Conservation (phyloP, 2,888 invertebrate genomes). For the Eucera pruinosa region DNA sequence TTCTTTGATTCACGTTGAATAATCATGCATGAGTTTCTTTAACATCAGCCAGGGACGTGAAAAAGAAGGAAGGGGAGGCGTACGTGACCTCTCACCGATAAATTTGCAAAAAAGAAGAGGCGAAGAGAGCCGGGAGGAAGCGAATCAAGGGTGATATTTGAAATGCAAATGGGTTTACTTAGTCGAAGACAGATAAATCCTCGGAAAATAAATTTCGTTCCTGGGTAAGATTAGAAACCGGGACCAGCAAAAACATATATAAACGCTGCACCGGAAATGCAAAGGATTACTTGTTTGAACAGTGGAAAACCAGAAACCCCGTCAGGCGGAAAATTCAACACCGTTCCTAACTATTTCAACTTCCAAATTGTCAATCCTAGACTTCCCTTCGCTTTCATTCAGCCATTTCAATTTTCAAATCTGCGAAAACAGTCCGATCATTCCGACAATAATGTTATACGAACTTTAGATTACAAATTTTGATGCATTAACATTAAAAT, state of each 20-base stretch:
- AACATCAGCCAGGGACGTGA: no score
- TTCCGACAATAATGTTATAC: no score
- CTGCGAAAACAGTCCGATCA: no score
- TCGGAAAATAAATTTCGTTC: constrained; percentile 48
- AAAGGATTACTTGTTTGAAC: constrained; percentile 39
- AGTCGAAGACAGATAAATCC: constrained; percentile 51
- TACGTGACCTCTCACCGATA: constrained; percentile 51
- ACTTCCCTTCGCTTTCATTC: not conserved
- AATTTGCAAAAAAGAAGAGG: constrained; percentile 39
- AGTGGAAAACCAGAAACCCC: constrained; percentile 11
- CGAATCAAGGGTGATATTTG: constrained; percentile 58
- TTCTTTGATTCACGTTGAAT: no score
- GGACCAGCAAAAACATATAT: constrained; percentile 30
- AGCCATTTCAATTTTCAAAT: no score
- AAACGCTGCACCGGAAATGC: not conserved
- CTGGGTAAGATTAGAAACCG: constrained; percentile 43
- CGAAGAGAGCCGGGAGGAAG: constrained; percentile 15
- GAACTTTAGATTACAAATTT: no score
- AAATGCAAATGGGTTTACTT: constrained; percentile 62
- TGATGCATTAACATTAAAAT: no score
- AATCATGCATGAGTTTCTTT: no score
- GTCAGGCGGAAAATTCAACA: constrained; percentile 5
- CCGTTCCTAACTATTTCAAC: not conserved
- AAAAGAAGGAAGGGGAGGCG: not conserved
- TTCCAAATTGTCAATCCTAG: not conserved